Evolutionary conservation across 2,797 vertebrate genomes (phyloP).

Genomic region (Pseudotriccus pelzelni): DNA sequence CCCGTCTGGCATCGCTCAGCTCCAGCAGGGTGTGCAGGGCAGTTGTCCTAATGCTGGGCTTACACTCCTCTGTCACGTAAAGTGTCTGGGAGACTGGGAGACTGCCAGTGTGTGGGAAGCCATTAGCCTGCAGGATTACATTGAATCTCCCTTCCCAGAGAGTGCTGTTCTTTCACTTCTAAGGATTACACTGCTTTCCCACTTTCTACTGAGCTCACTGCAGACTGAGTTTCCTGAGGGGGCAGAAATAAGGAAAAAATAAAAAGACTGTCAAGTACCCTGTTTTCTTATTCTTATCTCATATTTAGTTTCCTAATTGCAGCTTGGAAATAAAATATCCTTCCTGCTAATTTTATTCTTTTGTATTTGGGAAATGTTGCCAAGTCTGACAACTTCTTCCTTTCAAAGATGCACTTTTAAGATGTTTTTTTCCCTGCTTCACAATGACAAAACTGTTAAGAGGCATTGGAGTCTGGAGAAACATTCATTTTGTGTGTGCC

Average conservation of each 20-base stretch:
- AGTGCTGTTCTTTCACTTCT: neutral
- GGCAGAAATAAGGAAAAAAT: neutral
- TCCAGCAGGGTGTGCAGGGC: neutral
- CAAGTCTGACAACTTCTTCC: slow-evolving; percentile 28
- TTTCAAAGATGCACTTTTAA: slow-evolving; percentile 4
- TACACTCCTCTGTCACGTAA: neutral
- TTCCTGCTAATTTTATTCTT: slow-evolving; percentile 57
- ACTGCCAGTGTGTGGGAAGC: neutral
- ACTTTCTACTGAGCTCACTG: neutral
- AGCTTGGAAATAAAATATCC: slow-evolving; percentile 40
- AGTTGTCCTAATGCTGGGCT: neutral
- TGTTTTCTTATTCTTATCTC: slow-evolving; percentile 14
- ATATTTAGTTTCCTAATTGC: slow-evolving; percentile 32
- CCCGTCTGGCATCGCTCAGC: neutral
- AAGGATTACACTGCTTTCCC: neutral
- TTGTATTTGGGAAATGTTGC: slow-evolving; percentile 43
- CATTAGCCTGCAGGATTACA: neutral
- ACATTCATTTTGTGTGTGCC: neutral
- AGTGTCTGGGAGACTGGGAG: neutral
- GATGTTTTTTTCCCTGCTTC: neutral
- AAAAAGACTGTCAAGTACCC: neutral
- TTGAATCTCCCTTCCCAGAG: neutral
- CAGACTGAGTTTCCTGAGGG: neutral
- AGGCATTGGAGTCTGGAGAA: slow-evolving; percentile 29
- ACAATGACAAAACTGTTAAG: slow-evolving; percentile 34